Base-by-base conservation (phyloP, 2,113 vertebrate genomes). In the Microtus oregoni region DNA sequence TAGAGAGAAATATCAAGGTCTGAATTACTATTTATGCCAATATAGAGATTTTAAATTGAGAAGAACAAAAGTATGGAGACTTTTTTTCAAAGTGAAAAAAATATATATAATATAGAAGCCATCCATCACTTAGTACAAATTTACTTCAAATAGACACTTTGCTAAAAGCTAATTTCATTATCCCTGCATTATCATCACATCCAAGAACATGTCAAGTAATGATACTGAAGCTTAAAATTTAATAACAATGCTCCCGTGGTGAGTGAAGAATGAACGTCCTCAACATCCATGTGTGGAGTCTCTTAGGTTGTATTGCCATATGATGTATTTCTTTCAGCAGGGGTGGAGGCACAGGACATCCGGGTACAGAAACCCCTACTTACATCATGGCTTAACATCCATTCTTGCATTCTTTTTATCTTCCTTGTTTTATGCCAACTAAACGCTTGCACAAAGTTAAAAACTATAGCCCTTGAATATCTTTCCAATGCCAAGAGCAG, bases 41-140 rank as follows among this genome's bases (percentile, higher is more conserved):
- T 73, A 86, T 0, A 63, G 11, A 15, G 13, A 72, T 86, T 93
- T 92, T 55, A 83, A 68, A 38, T 41, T 73, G 81, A 86, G 68
- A 58, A 83, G 65, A 92, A 26, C 2, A 20, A 65, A 70, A 88
- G 2, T 19, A 20, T 77, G 32, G 4, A 89, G 55, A 44, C 4
- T 79, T 13, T 13, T 73, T 79, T 68, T 15, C 5, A 14, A 67
- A 30, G 12, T 47, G 0, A 38, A 89, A 90, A 90, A 28, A 58
- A 50, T 1, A 68, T n/a, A n/a, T 44, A 41, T 73, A 50, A 55
- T 52, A 38, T 61, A n/a, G 73, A 89, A 52, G 44, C 26, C 19
- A 58, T 58, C 22, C 73, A 76, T 85, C 93, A 81, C 28, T 93
- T 75, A 55, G 19, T 93, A 7, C 81, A 8, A 95, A 88, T 70